Evolutionary conservation across 2,113 vertebrate species (phyloP).

Genomic region (Leucopsar rothschildi): DNA sequence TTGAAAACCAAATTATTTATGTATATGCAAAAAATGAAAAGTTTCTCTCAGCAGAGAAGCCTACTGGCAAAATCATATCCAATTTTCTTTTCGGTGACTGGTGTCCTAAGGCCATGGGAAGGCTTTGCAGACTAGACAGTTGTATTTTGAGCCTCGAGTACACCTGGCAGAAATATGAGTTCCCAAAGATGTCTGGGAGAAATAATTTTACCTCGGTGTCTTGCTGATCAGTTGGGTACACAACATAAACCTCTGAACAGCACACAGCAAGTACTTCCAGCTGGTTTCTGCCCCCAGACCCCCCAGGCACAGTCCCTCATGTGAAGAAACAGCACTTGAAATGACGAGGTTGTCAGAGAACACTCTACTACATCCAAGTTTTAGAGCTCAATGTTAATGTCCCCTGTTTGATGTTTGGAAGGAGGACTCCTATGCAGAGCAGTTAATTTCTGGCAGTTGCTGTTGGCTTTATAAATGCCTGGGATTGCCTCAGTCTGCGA

Average conservation of each 20-base stretch:
- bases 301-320: rapidly evolving
- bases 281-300: background rate
- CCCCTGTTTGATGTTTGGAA: background rate
- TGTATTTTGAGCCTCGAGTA: background rate
- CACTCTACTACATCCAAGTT: rapidly evolving
- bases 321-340: background rate
- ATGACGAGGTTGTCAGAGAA: background rate
- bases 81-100: background rate
- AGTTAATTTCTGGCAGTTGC: background rate
- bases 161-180: background rate
- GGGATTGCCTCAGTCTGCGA: background rate
- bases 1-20: background rate
- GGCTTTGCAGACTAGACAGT: background rate
- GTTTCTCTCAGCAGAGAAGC: background rate
- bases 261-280: background rate
- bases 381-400: background rate
- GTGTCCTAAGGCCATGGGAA: background rate
- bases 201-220: background rate
- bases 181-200: background rate
- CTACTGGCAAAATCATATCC: background rate
- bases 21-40: background rate
- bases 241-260: background rate
- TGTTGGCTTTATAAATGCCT: background rate
- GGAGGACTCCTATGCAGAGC: background rate
- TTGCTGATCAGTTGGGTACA: background rate